Evolutionary conservation across 2,797 vertebrate genomes (phyloP).

Genomic region (Sebastes itinus): DNA sequence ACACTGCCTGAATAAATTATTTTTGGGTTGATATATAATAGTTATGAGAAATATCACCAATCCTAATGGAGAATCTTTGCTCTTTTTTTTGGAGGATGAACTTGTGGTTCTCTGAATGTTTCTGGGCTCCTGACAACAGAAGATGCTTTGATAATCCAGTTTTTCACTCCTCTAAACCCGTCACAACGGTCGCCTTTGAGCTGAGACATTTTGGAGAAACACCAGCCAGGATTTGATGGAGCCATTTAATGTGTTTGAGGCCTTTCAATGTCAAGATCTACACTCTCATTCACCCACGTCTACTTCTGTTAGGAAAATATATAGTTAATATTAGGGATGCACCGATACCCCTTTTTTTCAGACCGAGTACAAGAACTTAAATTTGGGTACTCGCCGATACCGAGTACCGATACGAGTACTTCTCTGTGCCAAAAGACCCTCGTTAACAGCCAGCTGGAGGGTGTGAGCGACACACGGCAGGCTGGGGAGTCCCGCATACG

Average conservation of each 20-base stretch:
- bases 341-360: no score
- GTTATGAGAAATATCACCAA: constrained; percentile 43
- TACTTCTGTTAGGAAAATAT: constrained; percentile 9
- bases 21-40: constrained; percentile 29
- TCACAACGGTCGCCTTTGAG: neutral
- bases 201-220: constrained; percentile 12
- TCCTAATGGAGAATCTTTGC: neutral
- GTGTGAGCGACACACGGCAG: no score
- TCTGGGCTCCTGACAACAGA: constrained; percentile 76
- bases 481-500: no score
- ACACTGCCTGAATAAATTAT: constrained; percentile 21
- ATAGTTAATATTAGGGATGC: neutral
- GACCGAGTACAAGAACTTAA: no score
- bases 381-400: no score
- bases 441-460: no score
- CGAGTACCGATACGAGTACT: no score
- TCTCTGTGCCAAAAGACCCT: no score
- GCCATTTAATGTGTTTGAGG: constrained; percentile 34
- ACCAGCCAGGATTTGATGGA: neutral
- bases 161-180: neutral
- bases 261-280: constrained; percentile 12
- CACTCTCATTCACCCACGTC: constrained; percentile 1
- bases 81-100: neutral
- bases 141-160: constrained; percentile 64
- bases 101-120: constrained; percentile 27